phyloP scores from a whole-genome alignment of 2,888 invertebrate species.

The Iphiclides podalirius region DNA sequence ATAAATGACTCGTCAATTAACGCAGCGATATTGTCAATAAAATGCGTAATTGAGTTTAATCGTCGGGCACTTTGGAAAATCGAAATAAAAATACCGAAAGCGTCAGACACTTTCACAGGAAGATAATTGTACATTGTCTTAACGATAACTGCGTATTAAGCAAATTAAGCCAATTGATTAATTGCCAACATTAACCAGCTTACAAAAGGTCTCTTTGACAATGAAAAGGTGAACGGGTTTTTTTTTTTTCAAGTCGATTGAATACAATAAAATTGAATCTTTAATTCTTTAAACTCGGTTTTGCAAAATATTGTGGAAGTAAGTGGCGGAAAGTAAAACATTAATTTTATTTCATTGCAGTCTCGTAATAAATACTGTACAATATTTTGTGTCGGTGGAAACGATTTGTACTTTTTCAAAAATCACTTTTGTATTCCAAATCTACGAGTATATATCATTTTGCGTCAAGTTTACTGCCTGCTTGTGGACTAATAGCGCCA shows the following conservation, averaged over 20 bases:
- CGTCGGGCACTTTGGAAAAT: slow-evolving; percentile 8
- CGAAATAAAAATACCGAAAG: slow-evolving; percentile 6
- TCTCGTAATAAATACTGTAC: no score
- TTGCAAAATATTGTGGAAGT: not conserved
- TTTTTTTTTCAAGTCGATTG: slow-evolving; percentile 1
- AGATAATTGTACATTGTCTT: slow-evolving; percentile 14
- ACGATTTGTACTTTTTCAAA: not conserved
- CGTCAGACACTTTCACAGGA: slow-evolving; percentile 7
- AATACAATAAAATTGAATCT: slow-evolving; percentile 11
- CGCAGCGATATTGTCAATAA: not conserved
- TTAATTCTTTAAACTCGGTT: slow-evolving; percentile 13
- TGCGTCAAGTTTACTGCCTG: no score
- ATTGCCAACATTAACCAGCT: slow-evolving; percentile 7
- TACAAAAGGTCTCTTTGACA: slow-evolving; percentile 13
- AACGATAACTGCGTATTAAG: slow-evolving; percentile 15
- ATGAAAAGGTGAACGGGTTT: slow-evolving; percentile 15
- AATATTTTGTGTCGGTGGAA: no score
- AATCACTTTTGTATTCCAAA: not conserved
- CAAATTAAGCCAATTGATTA: slow-evolving; percentile 21
- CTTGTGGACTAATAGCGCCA: no score
- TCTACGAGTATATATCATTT: no score
- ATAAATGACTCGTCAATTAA: slow-evolving; percentile 14
- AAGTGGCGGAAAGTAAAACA: not conserved
- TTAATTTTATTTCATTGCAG: not conserved
- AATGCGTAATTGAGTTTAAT: slow-evolving; percentile 10